Evolutionary conservation across 2,888 invertebrate genomes (phyloP).

Genomic region (Pseudococcus longispinus): DNA sequence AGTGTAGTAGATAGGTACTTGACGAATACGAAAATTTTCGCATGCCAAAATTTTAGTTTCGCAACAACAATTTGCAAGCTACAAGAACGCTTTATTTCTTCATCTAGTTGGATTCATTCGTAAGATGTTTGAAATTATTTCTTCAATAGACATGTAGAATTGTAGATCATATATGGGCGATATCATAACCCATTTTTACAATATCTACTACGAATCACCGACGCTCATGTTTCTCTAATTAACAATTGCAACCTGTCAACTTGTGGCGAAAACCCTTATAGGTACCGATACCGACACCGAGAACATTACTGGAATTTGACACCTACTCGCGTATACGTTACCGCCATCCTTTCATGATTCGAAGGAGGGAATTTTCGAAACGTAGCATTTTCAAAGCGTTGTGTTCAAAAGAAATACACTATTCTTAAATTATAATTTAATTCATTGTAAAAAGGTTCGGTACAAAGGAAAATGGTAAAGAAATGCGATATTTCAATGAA

Average conservation of each 20-base stretch:
- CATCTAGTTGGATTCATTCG: neutral
- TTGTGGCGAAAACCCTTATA: neutral
- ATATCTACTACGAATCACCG: neutral
- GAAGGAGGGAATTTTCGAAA: neutral
- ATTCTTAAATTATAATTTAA: slow-evolving; percentile 17
- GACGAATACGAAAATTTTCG: neutral
- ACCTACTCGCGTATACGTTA: neutral
- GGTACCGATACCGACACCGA: neutral
- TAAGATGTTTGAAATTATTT: neutral
- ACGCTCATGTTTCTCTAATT: neutral
- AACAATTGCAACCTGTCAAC: neutral
- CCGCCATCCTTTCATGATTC: neutral
- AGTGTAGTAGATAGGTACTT: neutral
- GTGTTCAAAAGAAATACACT: neutral
- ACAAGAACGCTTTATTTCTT: neutral
- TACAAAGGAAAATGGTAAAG: neutral
- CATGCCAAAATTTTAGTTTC: neutral
- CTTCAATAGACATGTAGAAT: no score
- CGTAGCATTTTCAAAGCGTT: neutral
- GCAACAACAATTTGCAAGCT: neutral
- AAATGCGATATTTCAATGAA: slow-evolving; percentile 30
- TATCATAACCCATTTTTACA: no score
- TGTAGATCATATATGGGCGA: no score
- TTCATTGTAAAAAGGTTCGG: neutral
- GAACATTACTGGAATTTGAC: neutral